Evolutionary conservation across 2,797 vertebrate genomes (phyloP).

Genomic region (Characodon lateralis): DNA sequence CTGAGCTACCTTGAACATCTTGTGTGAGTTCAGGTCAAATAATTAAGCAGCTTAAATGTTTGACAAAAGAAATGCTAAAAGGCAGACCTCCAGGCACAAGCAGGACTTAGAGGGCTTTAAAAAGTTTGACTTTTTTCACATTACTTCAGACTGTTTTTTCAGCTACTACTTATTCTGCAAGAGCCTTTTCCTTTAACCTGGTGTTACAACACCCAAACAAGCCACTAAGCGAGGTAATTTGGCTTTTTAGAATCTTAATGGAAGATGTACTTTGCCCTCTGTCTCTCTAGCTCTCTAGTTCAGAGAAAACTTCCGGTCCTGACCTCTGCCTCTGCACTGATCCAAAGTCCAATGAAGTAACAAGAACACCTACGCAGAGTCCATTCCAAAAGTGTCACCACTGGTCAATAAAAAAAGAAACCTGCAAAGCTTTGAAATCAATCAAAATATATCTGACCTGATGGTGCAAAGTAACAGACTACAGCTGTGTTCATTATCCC

Average conservation of each 20-base stretch:
- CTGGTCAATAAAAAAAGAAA: constrained; percentile 20
- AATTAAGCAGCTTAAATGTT: constrained; percentile 78
- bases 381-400: constrained; percentile 19
- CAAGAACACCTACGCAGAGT: constrained; percentile 58
- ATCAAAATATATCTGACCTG: constrained; percentile 47
- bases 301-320: constrained; percentile 62
- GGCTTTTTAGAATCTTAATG: constrained; percentile 61
- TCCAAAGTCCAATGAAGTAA: constrained; percentile 72
- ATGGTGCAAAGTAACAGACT: constrained; percentile 28
- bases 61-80: constrained; percentile 73
- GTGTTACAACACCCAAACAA: constrained; percentile 42
- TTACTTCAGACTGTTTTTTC: constrained; percentile 33
- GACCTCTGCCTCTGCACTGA: constrained; percentile 64
- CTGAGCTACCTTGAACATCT: constrained; percentile 75
- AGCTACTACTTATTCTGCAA: constrained; percentile 22
- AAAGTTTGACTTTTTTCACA: constrained; percentile 52
- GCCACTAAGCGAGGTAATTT: constrained; percentile 37
- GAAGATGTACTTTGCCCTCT: constrained; percentile 55
- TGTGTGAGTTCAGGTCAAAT: constrained; percentile 78
- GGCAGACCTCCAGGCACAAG: constrained; percentile 68
- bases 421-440: constrained; percentile 33
- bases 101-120: constrained; percentile 57
- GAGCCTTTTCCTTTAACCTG: constrained; percentile 17
- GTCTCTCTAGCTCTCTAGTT: constrained; percentile 41
- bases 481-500: constrained; percentile 10